phyloP scores from a whole-genome alignment of 2,888 invertebrate genomes.

The Drosophila greeni region DNA sequence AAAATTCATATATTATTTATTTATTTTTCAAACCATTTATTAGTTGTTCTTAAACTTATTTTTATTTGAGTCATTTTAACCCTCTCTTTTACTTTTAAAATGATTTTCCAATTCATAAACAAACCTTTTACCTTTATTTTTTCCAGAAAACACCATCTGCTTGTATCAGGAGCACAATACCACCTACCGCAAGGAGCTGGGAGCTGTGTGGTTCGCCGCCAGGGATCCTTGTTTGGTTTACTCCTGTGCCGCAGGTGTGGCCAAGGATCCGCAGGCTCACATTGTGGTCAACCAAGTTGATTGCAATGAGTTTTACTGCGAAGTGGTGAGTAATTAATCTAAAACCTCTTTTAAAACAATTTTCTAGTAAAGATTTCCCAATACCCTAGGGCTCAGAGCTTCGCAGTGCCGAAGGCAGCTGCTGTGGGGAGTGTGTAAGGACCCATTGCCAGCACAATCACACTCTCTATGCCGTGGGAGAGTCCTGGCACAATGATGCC shows the following conservation, averaged over 20 bases:
- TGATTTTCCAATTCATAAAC: background rate
- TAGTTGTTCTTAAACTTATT: too few relatives aligned
- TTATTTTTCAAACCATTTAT: too few relatives aligned
- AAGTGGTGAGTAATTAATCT: slow-evolving; percentile 66
- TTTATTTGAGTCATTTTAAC: too few relatives aligned
- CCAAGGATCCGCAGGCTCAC: slow-evolving; percentile 50
- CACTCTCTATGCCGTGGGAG: slow-evolving; percentile 72
- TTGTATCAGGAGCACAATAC: slow-evolving; percentile 53
- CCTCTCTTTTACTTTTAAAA: background rate
- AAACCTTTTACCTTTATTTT: background rate
- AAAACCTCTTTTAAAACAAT: background rate
- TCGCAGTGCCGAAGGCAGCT: slow-evolving; percentile 64
- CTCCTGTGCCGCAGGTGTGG: slow-evolving; percentile 68
- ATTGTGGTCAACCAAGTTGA: slow-evolving; percentile 65
- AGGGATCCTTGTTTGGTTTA: slow-evolving; percentile 73
- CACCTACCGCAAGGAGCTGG: slow-evolving; percentile 66
- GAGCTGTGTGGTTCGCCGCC: slow-evolving; percentile 74
- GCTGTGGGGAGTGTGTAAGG: slow-evolving; percentile 77
- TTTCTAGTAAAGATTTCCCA: background rate
- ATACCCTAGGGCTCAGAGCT: slow-evolving; percentile 73
- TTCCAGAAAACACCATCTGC: slow-evolving; percentile 45
- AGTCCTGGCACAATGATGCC: slow-evolving; percentile 76
- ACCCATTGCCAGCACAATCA: slow-evolving; percentile 76
- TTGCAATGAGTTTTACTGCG: slow-evolving; percentile 76
- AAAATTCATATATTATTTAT: background rate